Evolutionary conservation across 2,113 vertebrate species (phyloP).

Genomic region (Laticauda laticaudata): DNA sequence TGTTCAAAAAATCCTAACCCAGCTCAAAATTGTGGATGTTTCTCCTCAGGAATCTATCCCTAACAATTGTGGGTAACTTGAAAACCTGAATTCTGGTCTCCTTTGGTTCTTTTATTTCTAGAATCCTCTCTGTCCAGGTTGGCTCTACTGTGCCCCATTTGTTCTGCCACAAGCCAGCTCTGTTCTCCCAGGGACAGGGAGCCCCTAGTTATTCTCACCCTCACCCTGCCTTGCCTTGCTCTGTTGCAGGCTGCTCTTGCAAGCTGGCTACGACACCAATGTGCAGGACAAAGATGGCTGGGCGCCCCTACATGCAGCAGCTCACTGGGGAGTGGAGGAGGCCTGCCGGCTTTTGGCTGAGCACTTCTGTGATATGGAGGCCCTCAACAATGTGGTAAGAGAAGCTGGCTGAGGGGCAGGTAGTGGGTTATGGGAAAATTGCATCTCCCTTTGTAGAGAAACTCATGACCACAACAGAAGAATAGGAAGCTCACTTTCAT

Average conservation of each 20-base stretch:
- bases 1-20: background rate
- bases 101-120: background rate
- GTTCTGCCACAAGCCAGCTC: background rate
- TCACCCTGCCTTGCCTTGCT: background rate
- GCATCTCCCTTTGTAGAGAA: background rate
- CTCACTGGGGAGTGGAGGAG: constrained; percentile 88
- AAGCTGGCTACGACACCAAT: constrained; percentile 83
- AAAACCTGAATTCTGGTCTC: background rate
- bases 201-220: too few species aligned
- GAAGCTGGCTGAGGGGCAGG: background rate
- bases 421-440: background rate
- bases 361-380: constrained; percentile 86
- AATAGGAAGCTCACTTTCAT: background rate
- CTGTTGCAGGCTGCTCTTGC: constrained; percentile 79
- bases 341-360: constrained; percentile 83
- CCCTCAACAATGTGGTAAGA: constrained; percentile 82
- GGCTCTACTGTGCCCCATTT: background rate
- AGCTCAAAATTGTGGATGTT: background rate
- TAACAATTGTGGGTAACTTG: background rate
- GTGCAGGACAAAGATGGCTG: constrained; percentile 84
- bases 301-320: constrained; percentile 86
- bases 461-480: background rate
- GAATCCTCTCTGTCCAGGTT: background rate
- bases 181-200: background rate
- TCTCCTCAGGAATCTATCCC: background rate